Conservation (phyloP, 1,140 invertebrate genomes). For the Plutomurus gul region DNA sequence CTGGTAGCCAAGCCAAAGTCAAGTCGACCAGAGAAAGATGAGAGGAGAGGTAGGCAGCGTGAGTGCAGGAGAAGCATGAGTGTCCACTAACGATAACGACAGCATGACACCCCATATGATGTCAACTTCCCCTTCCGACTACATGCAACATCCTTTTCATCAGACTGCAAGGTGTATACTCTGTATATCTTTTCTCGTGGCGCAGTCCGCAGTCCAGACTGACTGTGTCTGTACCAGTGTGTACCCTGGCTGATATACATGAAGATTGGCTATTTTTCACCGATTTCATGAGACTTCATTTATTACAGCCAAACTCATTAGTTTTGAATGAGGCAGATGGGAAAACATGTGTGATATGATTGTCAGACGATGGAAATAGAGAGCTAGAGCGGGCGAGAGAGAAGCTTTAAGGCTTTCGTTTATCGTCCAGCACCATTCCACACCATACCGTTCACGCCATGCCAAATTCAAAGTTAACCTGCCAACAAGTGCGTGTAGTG, state of each 20-base stretch:
- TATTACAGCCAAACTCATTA: constrained; percentile 1
- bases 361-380: background rate
- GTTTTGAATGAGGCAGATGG: constrained; percentile 33
- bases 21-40: constrained; percentile 32
- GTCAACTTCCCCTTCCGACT: constrained; percentile 40
- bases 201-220: background rate
- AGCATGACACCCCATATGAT: constrained; percentile 41
- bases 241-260: constrained; percentile 13
- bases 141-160: constrained; percentile 33
- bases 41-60: constrained; percentile 14
- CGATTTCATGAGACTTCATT: constrained; percentile 12
- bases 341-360: constrained; percentile 32
- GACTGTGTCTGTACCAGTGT: background rate
- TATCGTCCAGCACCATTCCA: background rate
- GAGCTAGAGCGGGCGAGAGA: background rate
- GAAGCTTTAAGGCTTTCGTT: background rate
- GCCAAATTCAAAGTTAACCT: background rate
- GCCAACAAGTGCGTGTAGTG: constrained; percentile 12
- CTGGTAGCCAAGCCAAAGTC: background rate
- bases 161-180: background rate
- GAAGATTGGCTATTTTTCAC: background rate
- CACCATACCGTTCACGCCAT: background rate
- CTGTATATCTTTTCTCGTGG: background rate
- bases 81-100: constrained; percentile 44
- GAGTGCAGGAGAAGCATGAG: constrained; percentile 30